Base-by-base conservation (phyloP, 2,888 invertebrate species). In the Drosophila macrothrix region DNA sequence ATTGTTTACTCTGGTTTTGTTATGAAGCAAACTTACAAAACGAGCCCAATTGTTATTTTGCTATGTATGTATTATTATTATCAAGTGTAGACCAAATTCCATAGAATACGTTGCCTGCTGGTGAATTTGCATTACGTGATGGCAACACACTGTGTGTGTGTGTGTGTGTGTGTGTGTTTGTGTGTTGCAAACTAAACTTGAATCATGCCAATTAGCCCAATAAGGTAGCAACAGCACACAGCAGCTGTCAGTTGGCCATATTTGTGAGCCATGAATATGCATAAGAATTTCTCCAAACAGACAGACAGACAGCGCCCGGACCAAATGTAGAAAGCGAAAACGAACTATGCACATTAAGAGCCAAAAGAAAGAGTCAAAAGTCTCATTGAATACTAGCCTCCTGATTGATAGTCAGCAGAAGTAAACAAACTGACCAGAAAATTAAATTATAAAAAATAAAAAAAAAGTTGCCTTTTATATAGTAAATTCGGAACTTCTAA, bases 161-260 rank as follows among this genome's bases (percentile, higher is more conserved):
- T 37, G 9, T 59, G 58, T 33, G 55, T 37, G 43, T 31, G 9
- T 52, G 43, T 37, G 14, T 59, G 58, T 25, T 6, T 46, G 31
- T 50, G 56, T 37, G 19, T 41, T 61, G 56, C 39, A 37, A 58
- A 65, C 53, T 63, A 61, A 67, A 67, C 82, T 78, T 82, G 78
- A 78, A 68, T 78, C 78, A 78, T 78, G 67, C 78, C 78, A 81
- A 78, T 78, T 78, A 78, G 78, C 78, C 73, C 50, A 78, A 78
- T 68, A 78, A 62, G 78, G 67, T 22, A 16, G 29, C 41, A 22
- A 29, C 67, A 54, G 61, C 62, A 53, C 46, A 53, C 56, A 70
- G 70, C 67, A 68, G 78, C 73, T 78, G 82, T 71, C 73, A 66
- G 65, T 73, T 77, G 81, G 77, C 77, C 67, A 74, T 60, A 53